phyloP scores from a whole-genome alignment of 2,797 vertebrate species.

The Heliangelus exortis region DNA sequence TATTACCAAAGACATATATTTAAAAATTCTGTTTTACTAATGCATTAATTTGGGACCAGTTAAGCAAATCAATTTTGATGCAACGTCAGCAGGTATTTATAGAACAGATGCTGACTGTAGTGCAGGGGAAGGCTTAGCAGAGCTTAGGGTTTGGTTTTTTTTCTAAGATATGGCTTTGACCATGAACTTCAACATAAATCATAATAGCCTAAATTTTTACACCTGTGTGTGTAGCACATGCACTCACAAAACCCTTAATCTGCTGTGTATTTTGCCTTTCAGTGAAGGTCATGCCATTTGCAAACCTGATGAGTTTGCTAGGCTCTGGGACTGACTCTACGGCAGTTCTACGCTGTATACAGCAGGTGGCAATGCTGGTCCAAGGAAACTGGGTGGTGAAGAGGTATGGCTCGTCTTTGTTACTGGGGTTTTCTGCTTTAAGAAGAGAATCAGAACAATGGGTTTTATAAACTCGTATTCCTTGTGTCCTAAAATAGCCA shows the following conservation, averaged over 20 bases:
- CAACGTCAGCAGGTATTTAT: not conserved
- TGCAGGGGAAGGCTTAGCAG: accelerated
- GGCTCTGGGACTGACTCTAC: slow-evolving; percentile 90
- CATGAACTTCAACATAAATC: not conserved
- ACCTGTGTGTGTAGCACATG: not conserved
- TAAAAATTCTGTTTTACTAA: not conserved
- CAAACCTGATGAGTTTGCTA: slow-evolving; percentile 95
- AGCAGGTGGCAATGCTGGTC: slow-evolving; percentile 98
- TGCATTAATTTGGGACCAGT: not conserved
- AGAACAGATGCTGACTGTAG: not conserved
- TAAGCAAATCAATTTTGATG: not conserved
- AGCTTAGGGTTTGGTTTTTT: not conserved
- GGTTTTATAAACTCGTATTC: not conserved
- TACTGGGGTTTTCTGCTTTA: not conserved
- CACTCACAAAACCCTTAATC: not conserved
- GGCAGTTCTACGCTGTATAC: slow-evolving; percentile 92
- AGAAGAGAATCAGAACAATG: not conserved
- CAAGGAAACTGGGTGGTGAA: slow-evolving; percentile 99
- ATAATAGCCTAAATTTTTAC: not conserved
- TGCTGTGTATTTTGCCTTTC: not conserved
- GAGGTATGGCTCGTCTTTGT: slow-evolving; percentile 81
- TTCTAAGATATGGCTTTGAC: not conserved
- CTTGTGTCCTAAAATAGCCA: not conserved
- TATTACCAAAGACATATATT: not conserved
- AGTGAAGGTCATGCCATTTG: slow-evolving; percentile 98